Percentiles rank a stretch among this genome's conserved stretches.
These are phyloP conservation scores for Egretta garzetta DNA, from an alignment of 2,113 vertebrate species.

Conservation along the genomic window DNA sequence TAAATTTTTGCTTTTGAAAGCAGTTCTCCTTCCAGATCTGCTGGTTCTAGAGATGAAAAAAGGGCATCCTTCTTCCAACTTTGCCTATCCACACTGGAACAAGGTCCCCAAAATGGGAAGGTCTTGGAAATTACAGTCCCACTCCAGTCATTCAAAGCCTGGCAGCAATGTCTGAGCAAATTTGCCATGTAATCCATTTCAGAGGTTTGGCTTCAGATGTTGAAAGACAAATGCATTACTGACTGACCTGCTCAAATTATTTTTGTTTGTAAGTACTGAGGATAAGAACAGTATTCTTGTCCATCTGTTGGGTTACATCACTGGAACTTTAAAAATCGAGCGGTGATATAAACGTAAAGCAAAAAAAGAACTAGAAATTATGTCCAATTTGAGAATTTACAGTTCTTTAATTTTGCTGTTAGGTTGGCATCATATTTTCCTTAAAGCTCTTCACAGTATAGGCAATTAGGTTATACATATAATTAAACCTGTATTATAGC, in stretches of 20 bases:
- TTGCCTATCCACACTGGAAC: neutral
- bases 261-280: neutral
- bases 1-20: neutral
- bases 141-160: neutral
- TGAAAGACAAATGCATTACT: neutral
- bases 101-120: neutral
- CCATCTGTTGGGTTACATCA: neutral
- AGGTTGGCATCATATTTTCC: neutral
- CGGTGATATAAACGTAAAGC: neutral
- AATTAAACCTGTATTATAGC: neutral
- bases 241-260: neutral
- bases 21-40: neutral
- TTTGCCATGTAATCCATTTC: neutral
- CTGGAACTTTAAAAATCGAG: neutral
- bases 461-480: neutral
- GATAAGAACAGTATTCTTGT: neutral
- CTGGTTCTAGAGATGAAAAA: neutral
- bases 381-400: neutral
- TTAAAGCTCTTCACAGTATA: neutral
- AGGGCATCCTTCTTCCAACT: neutral
- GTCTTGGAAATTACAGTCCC: neutral
- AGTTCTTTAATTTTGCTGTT: neutral
- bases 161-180: neutral
- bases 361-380: neutral
- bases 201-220: neutral